A percentile compares a stretch with the other conserved stretches of the same genome.
Conservation (phyloP, 1,140 invertebrate species). For the Trachymyrmex septentrionalis region DNA sequence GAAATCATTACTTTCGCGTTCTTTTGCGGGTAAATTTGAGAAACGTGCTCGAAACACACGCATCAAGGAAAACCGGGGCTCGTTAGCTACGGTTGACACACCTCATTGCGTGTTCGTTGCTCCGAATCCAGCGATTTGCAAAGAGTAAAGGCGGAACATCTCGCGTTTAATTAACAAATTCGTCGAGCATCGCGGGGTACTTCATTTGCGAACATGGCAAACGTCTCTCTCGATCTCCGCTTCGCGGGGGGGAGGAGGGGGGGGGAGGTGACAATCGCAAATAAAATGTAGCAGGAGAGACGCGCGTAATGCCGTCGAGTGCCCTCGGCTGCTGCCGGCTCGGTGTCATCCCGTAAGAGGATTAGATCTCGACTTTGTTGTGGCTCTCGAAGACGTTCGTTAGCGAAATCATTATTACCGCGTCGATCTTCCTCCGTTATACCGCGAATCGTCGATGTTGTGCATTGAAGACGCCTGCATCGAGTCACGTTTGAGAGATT, state of each 20-base stretch:
- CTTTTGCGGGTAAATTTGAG: background rate
- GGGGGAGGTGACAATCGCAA: constrained; percentile 56
- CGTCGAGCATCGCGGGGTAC: constrained; percentile 49
- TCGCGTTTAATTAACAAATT: constrained; percentile 71
- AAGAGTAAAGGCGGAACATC: constrained; percentile 6
- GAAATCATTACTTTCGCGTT: background rate
- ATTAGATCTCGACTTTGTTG: constrained; percentile 83
- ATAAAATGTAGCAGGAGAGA: too few species aligned
- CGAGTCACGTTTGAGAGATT: constrained; percentile 58
- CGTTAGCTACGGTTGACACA: constrained; percentile 4
- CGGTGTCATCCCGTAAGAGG: constrained; percentile 76
- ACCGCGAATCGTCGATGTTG: constrained; percentile 18
- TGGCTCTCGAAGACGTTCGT: constrained; percentile 84
- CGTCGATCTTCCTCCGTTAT: constrained; percentile 59
- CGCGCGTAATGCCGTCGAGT: constrained; percentile 68
- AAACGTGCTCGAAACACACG: background rate
- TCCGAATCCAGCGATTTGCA: constrained; percentile 24
- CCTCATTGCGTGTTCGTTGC: background rate
- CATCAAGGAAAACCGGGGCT: background rate
- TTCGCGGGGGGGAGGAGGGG: too few species aligned
- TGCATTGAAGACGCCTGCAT: constrained; percentile 53
- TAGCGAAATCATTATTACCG: constrained; percentile 81
- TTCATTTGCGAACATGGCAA: constrained; percentile 48
- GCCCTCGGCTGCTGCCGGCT: background rate
- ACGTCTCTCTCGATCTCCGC: constrained; percentile 52